phyloP scores from a whole-genome alignment of 2,888 invertebrate genomes.

The Barypeithes pellucidus region DNA sequence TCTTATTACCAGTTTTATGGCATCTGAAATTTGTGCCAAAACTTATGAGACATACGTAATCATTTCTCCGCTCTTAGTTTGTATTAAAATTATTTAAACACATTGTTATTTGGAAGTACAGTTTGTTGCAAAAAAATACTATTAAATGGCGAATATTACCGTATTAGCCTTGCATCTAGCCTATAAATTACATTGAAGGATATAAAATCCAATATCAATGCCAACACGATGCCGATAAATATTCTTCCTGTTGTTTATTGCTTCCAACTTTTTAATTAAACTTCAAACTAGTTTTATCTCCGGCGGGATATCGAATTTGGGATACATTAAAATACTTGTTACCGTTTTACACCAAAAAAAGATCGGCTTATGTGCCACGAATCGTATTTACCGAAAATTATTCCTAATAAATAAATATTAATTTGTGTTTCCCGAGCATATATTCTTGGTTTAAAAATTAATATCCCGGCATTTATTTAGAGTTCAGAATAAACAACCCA shows the following conservation, averaged over 20 bases:
- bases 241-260: slow-evolving; percentile 20
- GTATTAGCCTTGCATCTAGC: neutral
- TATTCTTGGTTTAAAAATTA: no score
- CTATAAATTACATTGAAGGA: slow-evolving; percentile 13
- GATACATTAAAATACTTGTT: neutral
- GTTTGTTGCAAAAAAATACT: neutral
- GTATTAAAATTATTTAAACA: no score
- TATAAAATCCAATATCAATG: slow-evolving; percentile 30
- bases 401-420: no score
- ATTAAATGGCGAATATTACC: no score
- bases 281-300: slow-evolving; percentile 13
- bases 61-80: no score
- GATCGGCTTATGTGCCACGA: no score
- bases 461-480: neutral
- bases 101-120: no score
- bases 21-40: no score
- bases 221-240: slow-evolving; percentile 22
- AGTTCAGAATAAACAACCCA: slow-evolving; percentile 32
- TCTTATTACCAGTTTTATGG: no score
- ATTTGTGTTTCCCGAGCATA: no score
- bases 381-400: no score
- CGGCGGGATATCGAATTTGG: slow-evolving; percentile 2
- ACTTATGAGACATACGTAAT: no score
- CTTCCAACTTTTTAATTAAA: slow-evolving; percentile 27
- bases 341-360: neutral